Base-by-base conservation (phyloP, 2,113 vertebrate genomes). In the Amphiprion ocellaris region DNA sequence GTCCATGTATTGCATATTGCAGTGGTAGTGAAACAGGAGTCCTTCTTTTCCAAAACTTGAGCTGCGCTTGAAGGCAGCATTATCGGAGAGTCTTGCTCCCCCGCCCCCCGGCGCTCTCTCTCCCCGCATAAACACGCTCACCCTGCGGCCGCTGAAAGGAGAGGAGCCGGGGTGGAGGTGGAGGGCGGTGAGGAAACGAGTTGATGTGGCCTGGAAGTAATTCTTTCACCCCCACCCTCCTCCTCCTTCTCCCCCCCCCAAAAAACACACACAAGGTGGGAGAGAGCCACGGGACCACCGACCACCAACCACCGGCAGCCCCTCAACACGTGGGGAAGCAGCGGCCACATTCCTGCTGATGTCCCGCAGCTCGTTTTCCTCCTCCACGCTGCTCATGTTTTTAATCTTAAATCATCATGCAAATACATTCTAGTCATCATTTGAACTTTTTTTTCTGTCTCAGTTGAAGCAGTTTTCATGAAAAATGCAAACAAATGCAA, bases 171-270 rank as follows among this genome's bases (percentile, higher is more conserved):
- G 53, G 79, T 67, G 80, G 59, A 37, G 87, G 69, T n/a, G 65
- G 74, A 68, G 90, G 82, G 79, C 67, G 82, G 81, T 86, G 92
- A 95, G 94, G 94, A 95, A 95, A 94, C 90, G 84, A 88, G 85
- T 69, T 91, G 81, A 89, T 92, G 83, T 94, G 94, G 93, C 93
- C 94, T 94, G 94, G 94, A 95, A 95, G 94, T 95, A 89, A 93
- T 94, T 94, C 90, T 90, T 91, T 86, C 85, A 66, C 90, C 90
- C 88, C 11, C 16, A 53, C 19, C 50, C 12, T 24, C 2, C 59
- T 21, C 10, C 11, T n/a, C 62, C 24, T 28, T 9, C 17, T 21
- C 50, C 12, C 21, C 12, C 21, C 2, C 59, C 26, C 4, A n/a
- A 33, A 0, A 44, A 50, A 65, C 73, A 88, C 76, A 87, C 71